Evolutionary conservation across 2,113 vertebrate species (phyloP).

Genomic region (Platanista minor): DNA sequence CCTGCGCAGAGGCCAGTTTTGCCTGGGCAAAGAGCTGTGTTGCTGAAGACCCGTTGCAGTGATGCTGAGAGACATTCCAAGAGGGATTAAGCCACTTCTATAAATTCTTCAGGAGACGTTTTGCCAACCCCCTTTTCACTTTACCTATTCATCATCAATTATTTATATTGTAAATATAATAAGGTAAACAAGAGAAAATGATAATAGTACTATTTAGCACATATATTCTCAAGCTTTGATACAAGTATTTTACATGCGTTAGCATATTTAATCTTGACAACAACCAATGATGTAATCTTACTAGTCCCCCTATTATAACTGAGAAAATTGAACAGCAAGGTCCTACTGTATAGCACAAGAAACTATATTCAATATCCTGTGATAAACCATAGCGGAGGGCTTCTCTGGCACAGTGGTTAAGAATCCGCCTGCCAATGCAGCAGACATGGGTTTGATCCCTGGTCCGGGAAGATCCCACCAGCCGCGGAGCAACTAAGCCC

Average conservation of each 20-base stretch:
- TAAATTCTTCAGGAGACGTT: background rate
- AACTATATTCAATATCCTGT: background rate
- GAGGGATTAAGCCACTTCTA: background rate
- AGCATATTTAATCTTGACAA: background rate
- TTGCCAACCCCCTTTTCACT: background rate
- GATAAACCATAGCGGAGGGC: too few species aligned
- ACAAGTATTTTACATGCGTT: background rate
- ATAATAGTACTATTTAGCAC: background rate
- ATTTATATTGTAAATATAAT: background rate
- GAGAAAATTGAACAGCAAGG: background rate
- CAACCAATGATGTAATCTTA: background rate
- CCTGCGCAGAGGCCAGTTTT: background rate
- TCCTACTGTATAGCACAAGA: background rate
- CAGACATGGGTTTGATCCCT: too few species aligned
- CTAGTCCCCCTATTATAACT: background rate
- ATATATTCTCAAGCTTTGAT: background rate
- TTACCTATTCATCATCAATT: background rate
- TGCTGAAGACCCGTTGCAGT: background rate
- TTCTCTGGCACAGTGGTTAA: too few species aligned
- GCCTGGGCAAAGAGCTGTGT: background rate
- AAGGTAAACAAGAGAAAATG: background rate
- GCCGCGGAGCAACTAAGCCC: too few species aligned
- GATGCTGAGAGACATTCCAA: background rate
- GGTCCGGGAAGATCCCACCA: too few species aligned
- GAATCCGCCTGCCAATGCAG: too few species aligned